Base-by-base conservation (phyloP, 2,797 vertebrate species). In the Gallinago solitaria region DNA sequence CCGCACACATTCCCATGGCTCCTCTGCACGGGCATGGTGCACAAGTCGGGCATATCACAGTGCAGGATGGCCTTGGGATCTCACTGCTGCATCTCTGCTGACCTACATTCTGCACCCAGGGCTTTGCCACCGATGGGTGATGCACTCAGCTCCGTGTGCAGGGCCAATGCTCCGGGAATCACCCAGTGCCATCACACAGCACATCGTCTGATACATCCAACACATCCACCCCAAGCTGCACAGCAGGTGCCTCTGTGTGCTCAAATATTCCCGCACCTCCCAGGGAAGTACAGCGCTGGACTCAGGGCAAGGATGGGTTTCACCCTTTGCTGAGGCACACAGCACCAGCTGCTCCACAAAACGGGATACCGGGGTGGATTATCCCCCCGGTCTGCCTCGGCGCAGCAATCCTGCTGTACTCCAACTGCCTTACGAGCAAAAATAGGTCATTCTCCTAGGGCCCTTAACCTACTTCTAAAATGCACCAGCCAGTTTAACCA, bases 361-460 rank as follows among this genome's bases (percentile, higher is more conserved):
- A 95, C 6, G 8, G 87, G 79, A 94, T 21, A 75, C 17, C n/a
- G 74, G 63, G 48, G 30, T 47, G 61, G 83, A 93, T 91, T 81
- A 95, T 67, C 59, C 75, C 63, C 53, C 53, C 1, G 4, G 53
- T 77, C 75, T 92, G 80, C 61, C 64, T 83, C 69, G 5, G 78
- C 69, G 75, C 60, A 63, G 69, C 81, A 83, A 80, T 83, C 84
- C 71, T 81, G 71, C 91, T 67, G 28, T 59, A 77, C 75, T 79
- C 9, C 0, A 78, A 83, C 87, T 23, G 68, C 11, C 7, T 73
- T 77, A 54, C 10, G 28, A 89, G 89, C 79, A 90, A 95, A 97
- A 97, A 81, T 90, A 96, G 95, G 90, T 92, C 94, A 95, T 95
- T 91, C 87, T 96, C 90, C 71, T 84, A 79, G 56, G 88, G 91